Percentiles rank a stretch among this genome's conserved stretches.
Evolutionary conservation across 2,797 vertebrate genomes (phyloP).

Genomic region (Adelosebastes latens): DNA sequence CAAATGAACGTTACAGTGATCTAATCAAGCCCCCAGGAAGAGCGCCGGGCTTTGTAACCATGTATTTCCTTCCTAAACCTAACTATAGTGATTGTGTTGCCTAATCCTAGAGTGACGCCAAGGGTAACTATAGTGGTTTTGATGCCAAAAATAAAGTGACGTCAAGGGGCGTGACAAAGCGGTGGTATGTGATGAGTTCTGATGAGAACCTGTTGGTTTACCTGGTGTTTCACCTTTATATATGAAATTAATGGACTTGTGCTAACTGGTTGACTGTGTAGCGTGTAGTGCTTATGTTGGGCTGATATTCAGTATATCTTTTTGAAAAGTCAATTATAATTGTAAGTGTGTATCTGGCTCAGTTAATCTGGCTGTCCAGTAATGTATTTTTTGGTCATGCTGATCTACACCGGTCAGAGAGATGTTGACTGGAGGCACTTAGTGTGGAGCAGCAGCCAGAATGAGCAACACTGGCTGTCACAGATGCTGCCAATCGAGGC

Average conservation of each 20-base stretch:
- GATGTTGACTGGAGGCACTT: slow-evolving; percentile 59
- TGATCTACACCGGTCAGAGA: slow-evolving; percentile 22
- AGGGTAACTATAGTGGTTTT: not conserved
- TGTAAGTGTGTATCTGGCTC: slow-evolving; percentile 24
- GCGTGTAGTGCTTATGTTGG: slow-evolving; percentile 17
- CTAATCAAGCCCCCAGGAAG: not conserved
- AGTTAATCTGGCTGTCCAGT: slow-evolving; percentile 14
- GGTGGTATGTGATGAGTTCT: not conserved
- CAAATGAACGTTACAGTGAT: not conserved
- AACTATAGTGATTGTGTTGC: not conserved
- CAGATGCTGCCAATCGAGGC: slow-evolving; percentile 75
- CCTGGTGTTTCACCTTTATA: not conserved
- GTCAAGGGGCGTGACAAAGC: not conserved
- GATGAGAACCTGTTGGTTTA: not conserved
- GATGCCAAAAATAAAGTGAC: not conserved
- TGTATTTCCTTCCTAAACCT: not conserved
- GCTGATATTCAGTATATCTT: slow-evolving; percentile 4
- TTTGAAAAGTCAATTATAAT: slow-evolving; percentile 43
- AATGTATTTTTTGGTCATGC: slow-evolving; percentile 35
- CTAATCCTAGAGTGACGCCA: too few species aligned
- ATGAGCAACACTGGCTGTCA: slow-evolving; percentile 65
- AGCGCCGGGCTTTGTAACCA: not conserved
- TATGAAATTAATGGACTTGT: slow-evolving; percentile 25
- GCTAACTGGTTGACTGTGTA: slow-evolving; percentile 1
- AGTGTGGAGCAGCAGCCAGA: slow-evolving; percentile 61